Evolutionary conservation across 2,113 vertebrate species (phyloP), one percentile per base, ranked within the genome.

Genomic region (Hippoglossus stenolepis): DNA sequence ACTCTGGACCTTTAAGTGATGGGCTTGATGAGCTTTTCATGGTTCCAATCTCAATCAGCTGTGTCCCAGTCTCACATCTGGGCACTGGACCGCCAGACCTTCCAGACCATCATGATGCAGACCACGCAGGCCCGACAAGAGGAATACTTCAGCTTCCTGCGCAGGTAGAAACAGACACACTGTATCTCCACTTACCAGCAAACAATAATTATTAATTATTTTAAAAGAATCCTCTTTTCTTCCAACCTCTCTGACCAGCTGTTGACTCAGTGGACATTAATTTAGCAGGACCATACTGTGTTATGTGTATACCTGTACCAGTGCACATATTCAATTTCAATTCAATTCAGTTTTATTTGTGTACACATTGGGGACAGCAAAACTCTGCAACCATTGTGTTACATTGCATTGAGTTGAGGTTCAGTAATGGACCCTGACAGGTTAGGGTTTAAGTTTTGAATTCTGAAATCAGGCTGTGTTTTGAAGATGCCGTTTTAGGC

Each of bases 61-160:
- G 92, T 95, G 77, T 87, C 91, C 24, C 80, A 89, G 81, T 92
- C 93, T 38, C 91, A 92, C 59, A 94, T 96, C 77, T 96, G 95
- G 95, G 92, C 90, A 15, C 80, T 96, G 89, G 94, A 95, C 61
- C 93, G 95, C 3, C 93, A 93, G 82, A 93, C 92, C 38, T 96
- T 95, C 80, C 95, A 96, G 89, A 90, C 83, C 13, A 95, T 96
- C 45, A 94, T 96, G 94, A 95, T 95, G 94, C 90, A 68, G 79
- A 93, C 93, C 26, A 92, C 92, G 49, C 92, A 95, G 81, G 94
- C 94, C 62, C 88, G 87, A 74, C 90, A 96, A 3, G 83, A 93
- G 57, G 94, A 96, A 80, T 94, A 96, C 85, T 95, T 95, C 90
- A 93, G 88, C 83, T 96, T 96, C 53, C 86, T 96, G 45, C 90